These are phyloP conservation scores for Patella vulgata DNA, from an alignment of 1,140 invertebrate genomes.

Conservation along the genomic window DNA sequence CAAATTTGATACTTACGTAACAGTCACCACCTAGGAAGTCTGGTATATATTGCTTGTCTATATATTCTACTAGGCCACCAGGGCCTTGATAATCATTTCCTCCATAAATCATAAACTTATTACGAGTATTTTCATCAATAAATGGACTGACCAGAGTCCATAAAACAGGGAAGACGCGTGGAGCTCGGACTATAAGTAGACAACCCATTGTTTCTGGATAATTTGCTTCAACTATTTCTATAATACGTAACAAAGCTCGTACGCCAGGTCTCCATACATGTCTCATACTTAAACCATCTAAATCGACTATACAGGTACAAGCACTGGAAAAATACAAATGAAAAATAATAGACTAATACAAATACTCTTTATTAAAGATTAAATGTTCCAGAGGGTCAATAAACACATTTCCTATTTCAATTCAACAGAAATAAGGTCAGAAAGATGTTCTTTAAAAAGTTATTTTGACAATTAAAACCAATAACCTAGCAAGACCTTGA, in stretches of 20 bases:
- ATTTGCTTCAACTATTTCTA: constrained; percentile 94
- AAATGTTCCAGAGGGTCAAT: no score
- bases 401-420: no score
- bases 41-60: constrained; percentile 86
- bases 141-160: constrained; percentile 98
- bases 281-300: constrained; percentile 94
- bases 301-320: constrained; percentile 90
- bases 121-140: constrained; percentile 94
- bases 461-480: not conserved
- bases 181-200: constrained; percentile 61
- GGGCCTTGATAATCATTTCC: constrained; percentile 83
- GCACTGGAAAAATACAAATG: constrained; percentile 68
- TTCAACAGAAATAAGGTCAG: no score
- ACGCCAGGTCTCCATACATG: constrained; percentile 95
- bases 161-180: constrained; percentile 92
- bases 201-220: constrained; percentile 94
- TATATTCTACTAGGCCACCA: constrained; percentile 87
- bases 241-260: constrained; percentile 88
- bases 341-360: not conserved
- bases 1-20: constrained; percentile 73
- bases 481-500: no score
- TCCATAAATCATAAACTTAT: constrained; percentile 93
- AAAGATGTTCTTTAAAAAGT: no score
- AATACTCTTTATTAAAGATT: not conserved
- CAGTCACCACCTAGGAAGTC: constrained; percentile 91